Evolutionary conservation across 2,888 invertebrate genomes (phyloP), one percentile per base, ranked within the genome.

Genomic region (Julus scanicus): DNA sequence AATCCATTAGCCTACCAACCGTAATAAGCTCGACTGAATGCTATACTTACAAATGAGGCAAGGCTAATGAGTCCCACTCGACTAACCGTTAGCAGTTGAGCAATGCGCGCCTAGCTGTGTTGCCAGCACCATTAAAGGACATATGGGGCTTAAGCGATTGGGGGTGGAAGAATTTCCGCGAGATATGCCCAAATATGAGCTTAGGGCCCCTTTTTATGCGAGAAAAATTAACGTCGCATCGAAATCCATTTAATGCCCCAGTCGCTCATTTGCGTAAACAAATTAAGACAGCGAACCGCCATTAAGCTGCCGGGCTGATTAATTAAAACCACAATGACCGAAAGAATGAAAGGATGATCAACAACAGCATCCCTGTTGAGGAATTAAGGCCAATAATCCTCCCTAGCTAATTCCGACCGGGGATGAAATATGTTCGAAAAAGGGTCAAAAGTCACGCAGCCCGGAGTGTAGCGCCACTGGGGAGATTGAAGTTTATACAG

Each of bases 261-360:
- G 57, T n/a, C 57, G n/a, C 57, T 63, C 57, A 63, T 63, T 63
- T 63, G 57, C 57, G 57, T 63, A 63, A 63, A 63, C 57, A 63
- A 63, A 63, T 63, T 63, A 63, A 63, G 57, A 63, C 57, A 63
- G 57, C 57, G 57, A 63, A 63, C 57, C 57, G 57, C 57, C 57
- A 63, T 63, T 63, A 63, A 63, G 57, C 57, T 63, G 57, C 17
- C 29, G 5, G 57, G 57, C 57, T 63, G 57, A 63, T 63, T 63
- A 63, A 63, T 63, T 63, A 63, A 63, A 63, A 63, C 57, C 57
- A 63, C 57, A 63, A 63, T 63, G 57, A 63, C 57, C 57, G 57
- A 63, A n/a, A 53, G 53, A 63, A 63, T 63, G 57, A 63, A 63
- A 63, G 57, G 57, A 63, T 63, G 57, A n/a, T 63, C 57, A n/a